These are phyloP conservation scores for Rhodophaea formosa DNA, from an alignment of 2,888 invertebrate species.

Conservation along the genomic window DNA sequence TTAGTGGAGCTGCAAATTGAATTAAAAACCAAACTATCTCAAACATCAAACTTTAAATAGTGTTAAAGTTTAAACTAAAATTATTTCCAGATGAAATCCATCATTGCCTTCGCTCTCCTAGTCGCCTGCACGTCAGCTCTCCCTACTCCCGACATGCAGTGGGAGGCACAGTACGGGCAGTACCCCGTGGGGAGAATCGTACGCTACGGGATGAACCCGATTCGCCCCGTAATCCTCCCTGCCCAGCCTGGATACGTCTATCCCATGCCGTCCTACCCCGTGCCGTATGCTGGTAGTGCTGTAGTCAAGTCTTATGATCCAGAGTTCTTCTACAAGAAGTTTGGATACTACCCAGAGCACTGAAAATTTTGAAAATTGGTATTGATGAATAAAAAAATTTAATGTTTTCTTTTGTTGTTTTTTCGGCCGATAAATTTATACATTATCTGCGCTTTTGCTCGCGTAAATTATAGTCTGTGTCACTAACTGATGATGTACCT, in stretches of 20 bases:
- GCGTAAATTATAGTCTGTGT: too few relatives aligned
- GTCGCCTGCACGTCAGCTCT: constrained; percentile 24
- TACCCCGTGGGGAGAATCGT: constrained; percentile 28
- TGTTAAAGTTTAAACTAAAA: too few relatives aligned
- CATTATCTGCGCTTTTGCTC: too few relatives aligned
- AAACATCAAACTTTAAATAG: too few relatives aligned
- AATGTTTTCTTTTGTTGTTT: background rate
- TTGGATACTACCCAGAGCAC: constrained; percentile 40
- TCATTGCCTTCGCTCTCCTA: constrained; percentile 29
- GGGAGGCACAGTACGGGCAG: constrained; percentile 35
- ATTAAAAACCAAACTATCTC: too few relatives aligned
- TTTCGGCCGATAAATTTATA: background rate
- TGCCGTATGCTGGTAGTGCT: background rate
- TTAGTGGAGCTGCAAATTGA: too few relatives aligned
- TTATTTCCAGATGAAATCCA: constrained; percentile 39
- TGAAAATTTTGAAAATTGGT: constrained; percentile 12
- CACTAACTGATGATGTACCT: too few relatives aligned
- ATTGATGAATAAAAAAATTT: background rate
- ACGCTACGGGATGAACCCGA: constrained; percentile 1
- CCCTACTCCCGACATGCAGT: constrained; percentile 29
- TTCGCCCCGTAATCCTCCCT: constrained; percentile 12
- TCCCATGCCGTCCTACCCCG: background rate
- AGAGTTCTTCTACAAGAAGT: constrained; percentile 34
- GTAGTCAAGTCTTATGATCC: constrained; percentile 31
- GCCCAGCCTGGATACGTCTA: constrained; percentile 10